Evolutionary conservation across 2,888 invertebrate genomes (phyloP).

Genomic region (Lochmaea capreae): DNA sequence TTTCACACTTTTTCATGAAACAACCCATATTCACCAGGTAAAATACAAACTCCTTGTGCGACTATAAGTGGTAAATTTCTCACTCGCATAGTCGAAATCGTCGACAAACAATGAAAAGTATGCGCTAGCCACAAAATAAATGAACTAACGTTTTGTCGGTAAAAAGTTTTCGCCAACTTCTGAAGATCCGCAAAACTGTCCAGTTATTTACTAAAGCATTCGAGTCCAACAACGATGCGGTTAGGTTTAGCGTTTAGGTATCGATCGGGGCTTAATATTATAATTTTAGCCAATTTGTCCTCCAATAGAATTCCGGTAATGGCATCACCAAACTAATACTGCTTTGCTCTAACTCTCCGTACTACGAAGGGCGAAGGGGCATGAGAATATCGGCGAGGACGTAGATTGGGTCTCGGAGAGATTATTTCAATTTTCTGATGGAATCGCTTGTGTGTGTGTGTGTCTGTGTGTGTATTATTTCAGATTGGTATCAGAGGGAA

Average conservation of each 20-base stretch:
- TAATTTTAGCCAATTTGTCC: slow-evolving; percentile 61
- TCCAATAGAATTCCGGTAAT: slow-evolving; percentile 54
- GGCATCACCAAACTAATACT: slow-evolving; percentile 61
- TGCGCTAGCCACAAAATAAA: neutral
- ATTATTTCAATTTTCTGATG: slow-evolving; percentile 34
- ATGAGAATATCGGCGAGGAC: slow-evolving; percentile 8
- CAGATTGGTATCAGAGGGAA: slow-evolving; percentile 24
- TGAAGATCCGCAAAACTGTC: slow-evolving; percentile 47
- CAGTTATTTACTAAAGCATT: slow-evolving; percentile 51
- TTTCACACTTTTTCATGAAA: too few relatives aligned
- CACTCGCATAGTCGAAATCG: neutral
- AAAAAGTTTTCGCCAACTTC: slow-evolving; percentile 34
- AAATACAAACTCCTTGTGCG: too few relatives aligned
- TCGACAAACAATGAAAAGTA: neutral
- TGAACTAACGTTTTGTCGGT: slow-evolving; percentile 8
- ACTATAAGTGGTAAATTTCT: neutral
- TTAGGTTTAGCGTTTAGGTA: slow-evolving; percentile 42
- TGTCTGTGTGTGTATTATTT: slow-evolving; percentile 31
- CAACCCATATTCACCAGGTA: too few relatives aligned
- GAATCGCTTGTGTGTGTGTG: slow-evolving; percentile 27
- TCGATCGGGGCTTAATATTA: slow-evolving; percentile 48
- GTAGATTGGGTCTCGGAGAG: slow-evolving; percentile 23
- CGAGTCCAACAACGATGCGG: slow-evolving; percentile 47
- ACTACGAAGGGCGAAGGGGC: neutral
- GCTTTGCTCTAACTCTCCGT: slow-evolving; percentile 8